A percentile compares a stretch with the other conserved stretches of the same genome.
phyloP scores from a whole-genome alignment of 2,797 vertebrate genomes.

The Poliocrania exsul region DNA sequence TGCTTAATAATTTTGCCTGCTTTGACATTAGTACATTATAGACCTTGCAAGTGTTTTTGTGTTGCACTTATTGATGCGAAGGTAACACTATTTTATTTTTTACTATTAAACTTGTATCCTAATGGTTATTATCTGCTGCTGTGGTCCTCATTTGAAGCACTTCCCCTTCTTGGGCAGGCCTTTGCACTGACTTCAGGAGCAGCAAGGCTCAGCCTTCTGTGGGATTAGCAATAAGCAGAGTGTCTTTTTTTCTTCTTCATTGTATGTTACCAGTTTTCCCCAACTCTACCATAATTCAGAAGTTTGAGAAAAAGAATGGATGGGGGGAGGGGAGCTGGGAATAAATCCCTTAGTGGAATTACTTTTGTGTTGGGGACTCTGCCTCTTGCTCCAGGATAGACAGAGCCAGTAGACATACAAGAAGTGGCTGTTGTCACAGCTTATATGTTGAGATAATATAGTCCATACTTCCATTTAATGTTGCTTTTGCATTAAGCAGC shows the following conservation, averaged over 20 bases:
- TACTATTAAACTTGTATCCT: not conserved
- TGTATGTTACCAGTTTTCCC: not conserved
- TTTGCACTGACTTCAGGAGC: not conserved
- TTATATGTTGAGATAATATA: not conserved
- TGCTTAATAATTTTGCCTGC: not conserved
- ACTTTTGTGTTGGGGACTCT: not conserved
- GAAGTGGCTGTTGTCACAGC: not conserved
- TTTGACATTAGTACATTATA: rapidly evolving
- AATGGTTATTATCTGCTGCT: not conserved
- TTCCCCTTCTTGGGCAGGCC: not conserved
- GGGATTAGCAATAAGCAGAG: not conserved
- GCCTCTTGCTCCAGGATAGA: not conserved
- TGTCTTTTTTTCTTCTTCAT: not conserved
- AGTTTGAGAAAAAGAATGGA: not conserved
- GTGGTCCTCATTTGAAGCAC: not conserved
- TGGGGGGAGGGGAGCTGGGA: not conserved
- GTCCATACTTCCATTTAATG: not conserved
- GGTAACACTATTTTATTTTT: not conserved
- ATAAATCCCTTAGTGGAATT: not conserved
- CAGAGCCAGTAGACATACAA: not conserved
- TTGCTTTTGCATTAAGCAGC: not conserved
- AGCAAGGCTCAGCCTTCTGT: not conserved
- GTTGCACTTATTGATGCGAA: rapidly evolving
- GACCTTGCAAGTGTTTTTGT: not conserved
- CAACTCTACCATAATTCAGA: not conserved